phyloP scores from a whole-genome alignment of 1,140 invertebrate genomes.

The Pseudomyrmex cubaensis region DNA sequence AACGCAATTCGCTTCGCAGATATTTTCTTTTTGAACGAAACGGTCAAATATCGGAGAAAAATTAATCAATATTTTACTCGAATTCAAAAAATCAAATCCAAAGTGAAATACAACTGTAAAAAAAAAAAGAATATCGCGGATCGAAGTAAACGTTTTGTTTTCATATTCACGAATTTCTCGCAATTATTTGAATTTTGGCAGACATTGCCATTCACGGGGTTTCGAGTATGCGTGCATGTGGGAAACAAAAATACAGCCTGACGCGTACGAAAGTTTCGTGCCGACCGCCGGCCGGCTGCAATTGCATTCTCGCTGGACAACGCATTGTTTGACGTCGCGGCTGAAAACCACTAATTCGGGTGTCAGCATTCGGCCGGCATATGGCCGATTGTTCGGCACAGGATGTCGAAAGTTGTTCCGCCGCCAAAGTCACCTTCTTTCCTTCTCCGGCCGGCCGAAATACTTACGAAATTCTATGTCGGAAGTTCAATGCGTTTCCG shows the following conservation, averaged over 20 bases:
- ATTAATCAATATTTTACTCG: not conserved
- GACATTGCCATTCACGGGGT: not conserved
- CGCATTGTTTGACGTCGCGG: constrained; percentile 65
- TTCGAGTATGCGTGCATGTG: not conserved
- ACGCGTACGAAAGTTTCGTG: constrained; percentile 54
- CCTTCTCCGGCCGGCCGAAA: constrained; percentile 47
- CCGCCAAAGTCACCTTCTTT: constrained; percentile 62
- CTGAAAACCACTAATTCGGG: constrained; percentile 70
- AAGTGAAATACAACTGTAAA: not conserved
- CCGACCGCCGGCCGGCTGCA: constrained; percentile 63
- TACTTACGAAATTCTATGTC: constrained; percentile 67
- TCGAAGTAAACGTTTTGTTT: not conserved
- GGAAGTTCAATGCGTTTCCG: constrained; percentile 67
- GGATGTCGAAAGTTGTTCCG: constrained; percentile 70
- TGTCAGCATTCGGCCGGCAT: constrained; percentile 55
- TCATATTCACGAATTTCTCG: constrained; percentile 17
- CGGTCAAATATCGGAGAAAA: not conserved
- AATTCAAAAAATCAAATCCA: not conserved
- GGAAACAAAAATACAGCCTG: constrained; percentile 46
- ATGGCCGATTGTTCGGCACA: constrained; percentile 70
- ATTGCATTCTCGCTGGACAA: constrained; percentile 62
- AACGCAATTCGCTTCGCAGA: not conserved
- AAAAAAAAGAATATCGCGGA: not conserved
- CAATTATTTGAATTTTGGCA: constrained; percentile 25
- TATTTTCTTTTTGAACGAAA: not conserved